phyloP scores from a whole-genome alignment of 2,113 vertebrate genomes.

The Mellivora capensis region DNA sequence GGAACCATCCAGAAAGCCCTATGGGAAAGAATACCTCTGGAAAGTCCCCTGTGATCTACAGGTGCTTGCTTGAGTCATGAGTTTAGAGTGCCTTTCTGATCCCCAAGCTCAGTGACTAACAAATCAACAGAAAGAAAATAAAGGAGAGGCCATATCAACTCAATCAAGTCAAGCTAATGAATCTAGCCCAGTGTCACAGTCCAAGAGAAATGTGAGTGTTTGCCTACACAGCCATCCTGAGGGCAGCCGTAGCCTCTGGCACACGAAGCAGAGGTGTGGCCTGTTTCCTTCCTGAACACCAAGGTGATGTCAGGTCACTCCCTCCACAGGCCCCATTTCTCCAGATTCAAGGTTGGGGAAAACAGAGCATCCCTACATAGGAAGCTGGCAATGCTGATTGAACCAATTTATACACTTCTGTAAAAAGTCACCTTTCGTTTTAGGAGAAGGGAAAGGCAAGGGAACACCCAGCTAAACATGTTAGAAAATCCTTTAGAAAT shows the following conservation, averaged over 20 bases:
- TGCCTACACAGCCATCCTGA: neutral
- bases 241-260: neutral
- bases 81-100: neutral
- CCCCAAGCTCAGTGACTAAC: neutral
- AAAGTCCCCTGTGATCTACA: neutral
- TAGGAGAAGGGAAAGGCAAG: neutral
- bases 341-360: slow-evolving; percentile 30
- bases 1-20: neutral
- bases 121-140: slow-evolving; percentile 53
- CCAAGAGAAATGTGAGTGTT: slow-evolving; percentile 51
- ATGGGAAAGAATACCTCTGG: neutral
- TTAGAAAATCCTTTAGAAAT: neutral
- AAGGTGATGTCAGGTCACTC: neutral
- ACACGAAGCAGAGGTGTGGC: neutral
- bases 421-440: neutral
- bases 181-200: slow-evolving; percentile 22
- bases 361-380: neutral
- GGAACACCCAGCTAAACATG: neutral
- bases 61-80: neutral
- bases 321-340: neutral
- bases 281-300: slow-evolving; percentile 22
- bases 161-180: slow-evolving; percentile 21
- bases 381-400: neutral
- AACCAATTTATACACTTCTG: neutral
- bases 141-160: slow-evolving; percentile 48